Percentiles rank a stretch among this genome's conserved stretches.
Conservation (phyloP, 2,113 vertebrate species). For the Cephalopholis sonnerati region DNA sequence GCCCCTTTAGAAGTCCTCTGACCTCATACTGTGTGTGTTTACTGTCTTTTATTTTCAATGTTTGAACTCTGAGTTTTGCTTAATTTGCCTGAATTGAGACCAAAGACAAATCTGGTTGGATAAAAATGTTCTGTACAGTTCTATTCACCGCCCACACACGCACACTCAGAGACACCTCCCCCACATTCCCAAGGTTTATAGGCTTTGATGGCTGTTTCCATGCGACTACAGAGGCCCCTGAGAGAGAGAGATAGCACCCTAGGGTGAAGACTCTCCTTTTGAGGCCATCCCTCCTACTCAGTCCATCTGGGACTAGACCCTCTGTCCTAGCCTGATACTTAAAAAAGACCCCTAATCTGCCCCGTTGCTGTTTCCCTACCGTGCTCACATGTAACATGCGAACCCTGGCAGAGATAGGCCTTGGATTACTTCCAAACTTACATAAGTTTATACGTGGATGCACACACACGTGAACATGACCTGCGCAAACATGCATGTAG, state of each 20-base stretch:
- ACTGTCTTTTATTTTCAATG: neutral
- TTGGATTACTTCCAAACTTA: conserved; percentile 14
- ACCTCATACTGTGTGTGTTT: neutral
- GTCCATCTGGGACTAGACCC: conserved; percentile 17
- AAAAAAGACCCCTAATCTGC: conserved; percentile 55
- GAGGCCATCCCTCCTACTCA: conserved; percentile 18
- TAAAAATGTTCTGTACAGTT: conserved; percentile 9
- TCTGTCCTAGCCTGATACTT: conserved; percentile 37
- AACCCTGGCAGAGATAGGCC: neutral
- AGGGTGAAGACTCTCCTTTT: conserved; percentile 53
- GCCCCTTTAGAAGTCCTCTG: neutral
- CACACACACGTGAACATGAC: conserved; percentile 15
- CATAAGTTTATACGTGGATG: conserved; percentile 1
- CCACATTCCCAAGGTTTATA: conserved; percentile 72
- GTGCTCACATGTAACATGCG: conserved; percentile 29
- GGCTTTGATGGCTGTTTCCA: conserved; percentile 75
- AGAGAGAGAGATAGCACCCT: conserved; percentile 53
- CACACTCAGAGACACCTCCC: conserved; percentile 45
- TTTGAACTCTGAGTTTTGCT: neutral
- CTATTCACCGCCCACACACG: conserved; percentile 7
- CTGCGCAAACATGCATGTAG: neutral
- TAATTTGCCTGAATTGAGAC: neutral
- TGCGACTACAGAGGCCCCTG: conserved; percentile 44
- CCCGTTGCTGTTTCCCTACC: conserved; percentile 48
- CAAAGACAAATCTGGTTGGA: conserved; percentile 12